Conservation (phyloP, 2,888 invertebrate species). For the Venusia cambrica region DNA sequence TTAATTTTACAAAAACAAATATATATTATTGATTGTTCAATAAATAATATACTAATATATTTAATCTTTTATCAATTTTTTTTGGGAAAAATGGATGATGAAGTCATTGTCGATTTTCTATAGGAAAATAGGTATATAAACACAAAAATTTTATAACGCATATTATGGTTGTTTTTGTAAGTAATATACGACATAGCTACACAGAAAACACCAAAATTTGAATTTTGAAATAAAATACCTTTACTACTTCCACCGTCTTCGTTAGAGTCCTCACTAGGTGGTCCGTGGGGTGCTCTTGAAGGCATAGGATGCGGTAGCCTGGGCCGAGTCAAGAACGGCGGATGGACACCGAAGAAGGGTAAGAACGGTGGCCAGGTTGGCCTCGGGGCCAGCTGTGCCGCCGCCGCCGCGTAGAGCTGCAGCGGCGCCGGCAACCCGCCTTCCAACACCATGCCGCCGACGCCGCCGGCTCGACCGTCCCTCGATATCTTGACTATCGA, state of each 20-base stretch:
- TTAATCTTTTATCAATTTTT: too few relatives aligned
- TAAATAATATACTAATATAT: too few relatives aligned
- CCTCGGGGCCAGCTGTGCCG: conserved; percentile 79
- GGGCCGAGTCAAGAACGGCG: conserved; percentile 78
- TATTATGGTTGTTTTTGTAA: too few relatives aligned
- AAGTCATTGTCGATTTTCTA: too few relatives aligned
- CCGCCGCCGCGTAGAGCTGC: conserved; percentile 86
- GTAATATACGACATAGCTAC: too few relatives aligned
- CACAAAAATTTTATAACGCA: too few relatives aligned
- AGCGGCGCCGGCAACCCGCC: conserved; percentile 85
- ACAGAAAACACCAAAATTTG: too few relatives aligned
- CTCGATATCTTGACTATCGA: conserved; percentile 61
- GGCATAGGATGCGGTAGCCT: conserved; percentile 66
- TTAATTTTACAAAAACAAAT: too few relatives aligned
- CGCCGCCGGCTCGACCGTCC: conserved; percentile 44
- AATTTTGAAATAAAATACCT: conserved; percentile 44
- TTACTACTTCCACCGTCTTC: conserved; percentile 77
- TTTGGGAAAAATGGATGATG: too few relatives aligned
- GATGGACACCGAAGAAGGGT: conserved; percentile 81
- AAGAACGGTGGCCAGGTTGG: conserved; percentile 84
- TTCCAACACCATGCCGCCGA: conserved; percentile 83
- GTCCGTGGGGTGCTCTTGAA: conserved; percentile 68
- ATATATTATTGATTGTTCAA: too few relatives aligned
- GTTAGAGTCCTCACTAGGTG: conserved; percentile 79
- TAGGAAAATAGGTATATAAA: too few relatives aligned